These are phyloP conservation scores for Antidorcas marsupialis DNA, from an alignment of 2,113 vertebrate genomes.

Conservation along the genomic window DNA sequence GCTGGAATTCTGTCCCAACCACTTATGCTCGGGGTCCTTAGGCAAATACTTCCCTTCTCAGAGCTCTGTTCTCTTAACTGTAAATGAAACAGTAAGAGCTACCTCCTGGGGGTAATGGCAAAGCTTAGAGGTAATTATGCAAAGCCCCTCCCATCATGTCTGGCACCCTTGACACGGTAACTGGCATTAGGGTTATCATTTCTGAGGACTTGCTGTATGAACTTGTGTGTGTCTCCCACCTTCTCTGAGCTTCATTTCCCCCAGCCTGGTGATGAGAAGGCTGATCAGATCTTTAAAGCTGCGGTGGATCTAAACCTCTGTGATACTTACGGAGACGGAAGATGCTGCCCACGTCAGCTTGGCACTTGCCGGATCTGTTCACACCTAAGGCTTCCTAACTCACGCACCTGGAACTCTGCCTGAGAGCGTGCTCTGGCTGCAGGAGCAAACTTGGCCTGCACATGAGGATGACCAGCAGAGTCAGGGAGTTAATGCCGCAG, in stretches of 20 bases:
- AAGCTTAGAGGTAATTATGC: background rate
- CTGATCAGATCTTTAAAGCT: background rate
- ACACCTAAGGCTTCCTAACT: background rate
- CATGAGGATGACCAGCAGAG: background rate
- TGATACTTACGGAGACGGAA: background rate
- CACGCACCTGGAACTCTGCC: background rate
- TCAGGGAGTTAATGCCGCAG: background rate
- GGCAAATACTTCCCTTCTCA: background rate
- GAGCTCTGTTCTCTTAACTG: background rate
- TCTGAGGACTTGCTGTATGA: background rate
- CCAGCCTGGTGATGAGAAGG: background rate
- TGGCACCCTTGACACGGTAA: fast-evolving
- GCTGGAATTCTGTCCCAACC: background rate
- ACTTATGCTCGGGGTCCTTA: background rate
- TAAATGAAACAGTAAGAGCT: background rate
- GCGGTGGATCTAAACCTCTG: background rate
- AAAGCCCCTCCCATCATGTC: background rate
- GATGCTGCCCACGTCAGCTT: background rate
- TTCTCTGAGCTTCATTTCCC: background rate
- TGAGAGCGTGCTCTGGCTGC: background rate
- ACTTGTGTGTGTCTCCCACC: fast-evolving
- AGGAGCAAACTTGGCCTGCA: background rate
- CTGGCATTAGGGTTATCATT: no score
- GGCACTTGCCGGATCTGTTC: no score
- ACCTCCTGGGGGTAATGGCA: background rate